A percentile compares a stretch with the other conserved stretches of the same genome.
Evolutionary conservation across 2,113 vertebrate genomes (phyloP).

Genomic region (Spilogale gracilis): DNA sequence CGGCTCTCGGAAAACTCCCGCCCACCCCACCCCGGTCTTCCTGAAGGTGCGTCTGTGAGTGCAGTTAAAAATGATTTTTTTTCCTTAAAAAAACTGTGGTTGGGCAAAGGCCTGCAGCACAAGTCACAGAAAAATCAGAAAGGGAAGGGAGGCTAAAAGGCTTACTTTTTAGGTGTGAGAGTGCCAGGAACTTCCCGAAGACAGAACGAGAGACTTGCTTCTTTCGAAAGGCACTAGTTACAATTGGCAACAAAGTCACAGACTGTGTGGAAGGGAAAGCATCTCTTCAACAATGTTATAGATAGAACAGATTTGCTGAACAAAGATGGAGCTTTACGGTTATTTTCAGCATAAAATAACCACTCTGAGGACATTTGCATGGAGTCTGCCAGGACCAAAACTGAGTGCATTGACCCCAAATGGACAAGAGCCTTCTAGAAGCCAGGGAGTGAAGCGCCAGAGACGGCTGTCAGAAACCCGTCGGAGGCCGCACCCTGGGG

Average conservation of each 20-base stretch:
- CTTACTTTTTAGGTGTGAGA: background rate
- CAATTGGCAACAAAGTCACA: background rate
- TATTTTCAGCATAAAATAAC: fast-evolving
- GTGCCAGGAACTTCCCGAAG: fast-evolving
- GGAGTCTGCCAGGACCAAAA: fast-evolving
- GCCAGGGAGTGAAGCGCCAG: fast-evolving
- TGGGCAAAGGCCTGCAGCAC: fast-evolving
- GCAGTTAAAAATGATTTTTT: fast-evolving
- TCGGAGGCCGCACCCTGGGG: fast-evolving
- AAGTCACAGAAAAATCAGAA: fast-evolving
- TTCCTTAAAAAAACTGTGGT: background rate
- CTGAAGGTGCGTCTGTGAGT: fast-evolving
- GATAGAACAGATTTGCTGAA: fast-evolving
- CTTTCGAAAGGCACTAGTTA: too few species aligned
- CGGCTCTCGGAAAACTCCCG: fast-evolving
- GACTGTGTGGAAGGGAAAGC: background rate
- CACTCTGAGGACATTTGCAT: fast-evolving
- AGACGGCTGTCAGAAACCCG: too few species aligned
- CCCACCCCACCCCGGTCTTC: too few species aligned
- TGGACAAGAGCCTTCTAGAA: background rate
- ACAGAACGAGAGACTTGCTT: fast-evolving
- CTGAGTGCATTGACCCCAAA: fast-evolving
- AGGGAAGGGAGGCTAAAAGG: background rate
- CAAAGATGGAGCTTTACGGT: fast-evolving
- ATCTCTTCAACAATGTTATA: fast-evolving